Conservation (phyloP, 2,888 invertebrate species). For the Ligdia adustata region DNA sequence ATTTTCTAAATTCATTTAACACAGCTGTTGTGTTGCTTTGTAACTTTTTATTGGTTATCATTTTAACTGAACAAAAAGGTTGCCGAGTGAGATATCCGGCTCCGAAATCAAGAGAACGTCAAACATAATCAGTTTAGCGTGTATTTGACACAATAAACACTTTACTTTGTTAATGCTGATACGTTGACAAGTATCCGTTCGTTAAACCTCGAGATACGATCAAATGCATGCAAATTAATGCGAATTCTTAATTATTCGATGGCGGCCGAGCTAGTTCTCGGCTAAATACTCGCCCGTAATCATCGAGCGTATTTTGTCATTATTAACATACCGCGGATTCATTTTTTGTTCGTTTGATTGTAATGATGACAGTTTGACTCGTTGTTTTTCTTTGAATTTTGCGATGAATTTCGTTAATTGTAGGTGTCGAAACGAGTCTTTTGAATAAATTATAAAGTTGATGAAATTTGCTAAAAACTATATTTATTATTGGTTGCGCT, state of each 20-base stretch:
- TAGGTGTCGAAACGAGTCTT: too few species aligned
- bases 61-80: too few species aligned
- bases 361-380: conserved; percentile 11
- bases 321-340: conserved; percentile 10
- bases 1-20: too few species aligned
- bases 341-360: conserved; percentile 8
- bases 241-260: conserved; percentile 51
- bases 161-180: conserved; percentile 39
- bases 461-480: too few species aligned
- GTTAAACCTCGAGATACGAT: conserved; percentile 47
- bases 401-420: too few species aligned
- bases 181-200: conserved; percentile 47
- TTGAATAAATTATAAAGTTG: too few species aligned
- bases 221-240: conserved; percentile 53
- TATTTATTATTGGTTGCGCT: too few species aligned
- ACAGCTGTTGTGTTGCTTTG: too few species aligned
- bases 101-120: conserved; percentile 29
- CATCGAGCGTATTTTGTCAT: conserved; percentile 24
- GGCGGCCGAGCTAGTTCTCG: conserved; percentile 26
- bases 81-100: conserved; percentile 44
- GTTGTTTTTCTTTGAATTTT: conserved; percentile 1
- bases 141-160: conserved; percentile 33
- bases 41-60: too few species aligned
- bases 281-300: neutral
- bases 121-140: conserved; percentile 28